Conservation (phyloP, 2,113 vertebrate species). For the Mastomys natalensis region DNA sequence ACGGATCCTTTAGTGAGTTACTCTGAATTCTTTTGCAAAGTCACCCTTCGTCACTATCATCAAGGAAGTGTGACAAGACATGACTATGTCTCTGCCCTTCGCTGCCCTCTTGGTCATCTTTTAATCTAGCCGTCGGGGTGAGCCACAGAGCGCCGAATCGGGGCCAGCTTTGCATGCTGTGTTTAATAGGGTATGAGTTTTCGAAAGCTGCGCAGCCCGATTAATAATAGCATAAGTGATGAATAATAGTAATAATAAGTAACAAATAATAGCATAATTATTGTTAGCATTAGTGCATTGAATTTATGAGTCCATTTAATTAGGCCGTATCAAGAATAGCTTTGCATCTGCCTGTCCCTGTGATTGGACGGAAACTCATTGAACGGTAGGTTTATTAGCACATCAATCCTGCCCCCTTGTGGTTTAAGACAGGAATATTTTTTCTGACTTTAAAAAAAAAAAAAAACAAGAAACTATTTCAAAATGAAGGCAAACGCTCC, state of each 20-base stretch:
- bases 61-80: neutral
- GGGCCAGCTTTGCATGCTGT: neutral
- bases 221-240: neutral
- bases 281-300: neutral
- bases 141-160: neutral
- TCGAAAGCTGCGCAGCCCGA: neutral
- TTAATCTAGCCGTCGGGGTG: neutral
- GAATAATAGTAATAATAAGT: neutral
- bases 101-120: neutral
- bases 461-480: neutral
- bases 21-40: constrained; percentile 1
- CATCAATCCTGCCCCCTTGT: constrained; percentile 65
- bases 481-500: neutral
- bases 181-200: neutral
- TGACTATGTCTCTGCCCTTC: neutral
- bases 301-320: neutral
- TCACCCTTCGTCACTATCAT: neutral
- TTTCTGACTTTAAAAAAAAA: neutral
- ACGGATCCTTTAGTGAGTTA: neutral
- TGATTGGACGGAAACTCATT: neutral
- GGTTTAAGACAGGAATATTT: constrained; percentile 22
- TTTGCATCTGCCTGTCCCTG: neutral
- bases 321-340: neutral
- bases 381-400: neutral
- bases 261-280: neutral